Conservation (phyloP, 1,140 invertebrate genomes). For the Anoplolepis gracilipes region DNA sequence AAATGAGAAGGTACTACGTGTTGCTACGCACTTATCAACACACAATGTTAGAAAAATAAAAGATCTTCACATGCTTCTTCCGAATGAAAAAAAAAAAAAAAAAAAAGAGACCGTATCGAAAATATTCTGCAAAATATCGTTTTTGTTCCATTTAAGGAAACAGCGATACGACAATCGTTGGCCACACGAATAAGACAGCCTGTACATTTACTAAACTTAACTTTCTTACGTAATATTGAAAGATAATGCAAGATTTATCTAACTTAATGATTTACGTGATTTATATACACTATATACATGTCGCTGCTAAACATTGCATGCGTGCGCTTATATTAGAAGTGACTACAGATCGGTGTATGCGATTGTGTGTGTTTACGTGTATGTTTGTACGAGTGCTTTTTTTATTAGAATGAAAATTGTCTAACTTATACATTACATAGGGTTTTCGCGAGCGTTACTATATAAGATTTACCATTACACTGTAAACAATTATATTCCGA, state of each 20-base stretch:
- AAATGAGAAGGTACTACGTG: background rate
- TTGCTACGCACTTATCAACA: background rate
- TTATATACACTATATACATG: constrained; percentile 84
- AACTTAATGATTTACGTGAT: constrained; percentile 75
- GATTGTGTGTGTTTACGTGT: constrained; percentile 29
- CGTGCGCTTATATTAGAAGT: constrained; percentile 72
- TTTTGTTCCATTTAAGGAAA: constrained; percentile 51
- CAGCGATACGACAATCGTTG: constrained; percentile 74
- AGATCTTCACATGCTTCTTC: constrained; percentile 18
- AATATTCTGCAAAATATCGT: constrained; percentile 68
- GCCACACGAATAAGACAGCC: constrained; percentile 72
- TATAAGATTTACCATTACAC: constrained; percentile 70
- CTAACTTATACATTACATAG: constrained; percentile 76
- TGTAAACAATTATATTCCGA: constrained; percentile 67
- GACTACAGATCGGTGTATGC: constrained; percentile 71
- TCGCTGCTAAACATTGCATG: constrained; percentile 70
- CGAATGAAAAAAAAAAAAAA: constrained; percentile 61
- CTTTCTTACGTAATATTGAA: constrained; percentile 80
- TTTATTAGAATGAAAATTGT: constrained; percentile 75
- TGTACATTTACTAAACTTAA: constrained; percentile 78
- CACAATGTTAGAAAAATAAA: constrained; percentile 22
- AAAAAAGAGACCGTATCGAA: constrained; percentile 53
- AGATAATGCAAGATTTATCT: constrained; percentile 82
- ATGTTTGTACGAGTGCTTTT: constrained; percentile 45
- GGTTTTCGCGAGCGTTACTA: constrained; percentile 73